Evolutionary conservation across 2,888 invertebrate species (phyloP).

Genomic region (Cetonia aurata): DNA sequence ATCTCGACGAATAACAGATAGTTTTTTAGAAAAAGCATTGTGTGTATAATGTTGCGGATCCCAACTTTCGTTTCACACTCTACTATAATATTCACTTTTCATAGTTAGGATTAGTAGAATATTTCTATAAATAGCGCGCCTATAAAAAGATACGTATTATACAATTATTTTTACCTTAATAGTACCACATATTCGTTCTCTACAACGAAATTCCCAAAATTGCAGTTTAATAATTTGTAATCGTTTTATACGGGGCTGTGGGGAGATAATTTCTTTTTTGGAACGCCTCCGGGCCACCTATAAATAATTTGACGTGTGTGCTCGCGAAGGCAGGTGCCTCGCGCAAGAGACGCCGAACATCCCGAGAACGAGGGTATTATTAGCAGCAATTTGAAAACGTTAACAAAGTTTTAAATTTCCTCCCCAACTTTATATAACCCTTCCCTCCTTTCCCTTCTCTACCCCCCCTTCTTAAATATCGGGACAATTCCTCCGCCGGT

Average conservation of each 20-base stretch:
- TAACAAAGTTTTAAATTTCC: constrained; percentile 41
- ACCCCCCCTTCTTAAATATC: constrained; percentile 30
- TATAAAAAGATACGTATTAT: no score
- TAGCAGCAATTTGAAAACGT: constrained; percentile 42
- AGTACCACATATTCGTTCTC: no score
- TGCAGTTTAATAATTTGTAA: constrained; percentile 21
- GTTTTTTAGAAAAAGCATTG: no score
- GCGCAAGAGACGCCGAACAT: not conserved
- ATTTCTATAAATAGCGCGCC: no score
- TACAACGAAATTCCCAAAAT: constrained; percentile 18
- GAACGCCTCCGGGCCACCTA: constrained; percentile 1
- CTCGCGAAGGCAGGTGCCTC: constrained; percentile 19
- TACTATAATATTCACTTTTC: no score
- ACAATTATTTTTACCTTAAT: no score
- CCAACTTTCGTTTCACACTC: no score
- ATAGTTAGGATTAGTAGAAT: no score
- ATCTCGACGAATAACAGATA: no score
- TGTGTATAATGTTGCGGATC: no score
- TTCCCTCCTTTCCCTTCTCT: constrained; percentile 7
- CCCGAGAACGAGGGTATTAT: constrained; percentile 27
- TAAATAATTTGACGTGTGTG: constrained; percentile 12
- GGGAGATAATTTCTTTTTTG: constrained; percentile 27
- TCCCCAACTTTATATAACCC: constrained; percentile 12
- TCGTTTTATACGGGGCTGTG: constrained; percentile 13
- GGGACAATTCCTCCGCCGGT: constrained; percentile 48